Evolutionary conservation across 2,888 invertebrate species (phyloP).

Genomic region (Drosophila seclusa): DNA sequence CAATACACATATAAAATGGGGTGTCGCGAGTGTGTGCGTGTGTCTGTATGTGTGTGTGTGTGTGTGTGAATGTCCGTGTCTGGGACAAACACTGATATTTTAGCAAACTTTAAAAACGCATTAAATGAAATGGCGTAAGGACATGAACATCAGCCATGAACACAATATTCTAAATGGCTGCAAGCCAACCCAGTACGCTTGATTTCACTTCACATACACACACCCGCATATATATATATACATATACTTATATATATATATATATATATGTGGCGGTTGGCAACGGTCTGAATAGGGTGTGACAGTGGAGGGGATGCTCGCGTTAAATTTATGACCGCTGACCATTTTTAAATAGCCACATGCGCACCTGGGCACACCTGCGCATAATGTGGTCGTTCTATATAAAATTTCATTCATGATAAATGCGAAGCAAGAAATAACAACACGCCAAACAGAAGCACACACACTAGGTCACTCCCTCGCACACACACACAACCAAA

Average conservation of each 20-base stretch:
- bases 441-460: conserved; percentile 38
- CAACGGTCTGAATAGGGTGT: not conserved
- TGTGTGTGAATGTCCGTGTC: not conserved
- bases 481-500: conserved; percentile 11
- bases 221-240: not conserved
- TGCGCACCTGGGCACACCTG: conserved; percentile 79
- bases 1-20: not conserved
- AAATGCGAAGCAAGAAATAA: conserved; percentile 60
- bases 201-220: conserved; percentile 44
- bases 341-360: conserved; percentile 80
- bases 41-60: not conserved
- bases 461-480: conserved; percentile 5
- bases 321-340: conserved; percentile 74
- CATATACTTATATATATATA: not conserved
- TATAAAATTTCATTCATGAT: conserved; percentile 69
- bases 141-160: conserved; percentile 31
- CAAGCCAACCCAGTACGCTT: conserved; percentile 31
- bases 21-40: not conserved
- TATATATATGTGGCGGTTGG: not conserved
- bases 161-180: conserved; percentile 34
- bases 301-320: conserved; percentile 17
- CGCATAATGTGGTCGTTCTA: conserved; percentile 75
- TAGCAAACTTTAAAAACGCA: conserved; percentile 59
- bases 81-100: conserved; percentile 25
- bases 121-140: conserved; percentile 60